Evolutionary conservation across 2,888 invertebrate genomes (phyloP).

Genomic region (Tachina lurida): DNA sequence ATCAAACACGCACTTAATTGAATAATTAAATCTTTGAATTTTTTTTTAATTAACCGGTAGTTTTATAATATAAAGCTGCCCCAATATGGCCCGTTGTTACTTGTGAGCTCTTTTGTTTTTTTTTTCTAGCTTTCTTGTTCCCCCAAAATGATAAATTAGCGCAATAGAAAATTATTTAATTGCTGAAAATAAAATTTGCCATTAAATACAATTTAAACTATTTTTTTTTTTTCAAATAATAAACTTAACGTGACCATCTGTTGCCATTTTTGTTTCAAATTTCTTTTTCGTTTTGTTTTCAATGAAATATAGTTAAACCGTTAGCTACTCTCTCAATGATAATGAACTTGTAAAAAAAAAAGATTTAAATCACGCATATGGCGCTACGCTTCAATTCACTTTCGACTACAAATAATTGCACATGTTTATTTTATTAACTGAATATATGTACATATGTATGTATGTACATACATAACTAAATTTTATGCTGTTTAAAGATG

Average conservation of each 20-base stretch:
- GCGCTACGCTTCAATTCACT: slow-evolving; percentile 69
- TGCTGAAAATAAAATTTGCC: slow-evolving; percentile 38
- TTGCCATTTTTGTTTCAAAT: slow-evolving; percentile 41
- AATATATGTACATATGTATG: too few species aligned
- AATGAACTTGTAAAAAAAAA: slow-evolving; percentile 64
- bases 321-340: slow-evolving; percentile 66
- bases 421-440: slow-evolving; percentile 47
- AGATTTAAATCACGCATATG: slow-evolving; percentile 70
- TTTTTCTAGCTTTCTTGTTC: background rate
- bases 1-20: slow-evolving; percentile 16
- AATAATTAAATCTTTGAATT: slow-evolving; percentile 4
- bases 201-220: slow-evolving; percentile 48
- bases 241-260: slow-evolving; percentile 65
- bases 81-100: slow-evolving; percentile 29
- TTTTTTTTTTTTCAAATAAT: slow-evolving; percentile 25
- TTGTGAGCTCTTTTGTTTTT: background rate
- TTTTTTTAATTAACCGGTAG: slow-evolving; percentile 10
- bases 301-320: slow-evolving; percentile 48
- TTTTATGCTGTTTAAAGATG: slow-evolving; percentile 22
- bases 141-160: slow-evolving; percentile 38
- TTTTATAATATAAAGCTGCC: slow-evolving; percentile 24
- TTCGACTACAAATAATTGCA: slow-evolving; percentile 67
- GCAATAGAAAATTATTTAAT: slow-evolving; percentile 53
- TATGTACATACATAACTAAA: background rate
- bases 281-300: slow-evolving; percentile 29